Evolutionary conservation across 1,140 invertebrate species (phyloP), one percentile per base, ranked within the genome.

Genomic region (Euglossa dilemma): DNA sequence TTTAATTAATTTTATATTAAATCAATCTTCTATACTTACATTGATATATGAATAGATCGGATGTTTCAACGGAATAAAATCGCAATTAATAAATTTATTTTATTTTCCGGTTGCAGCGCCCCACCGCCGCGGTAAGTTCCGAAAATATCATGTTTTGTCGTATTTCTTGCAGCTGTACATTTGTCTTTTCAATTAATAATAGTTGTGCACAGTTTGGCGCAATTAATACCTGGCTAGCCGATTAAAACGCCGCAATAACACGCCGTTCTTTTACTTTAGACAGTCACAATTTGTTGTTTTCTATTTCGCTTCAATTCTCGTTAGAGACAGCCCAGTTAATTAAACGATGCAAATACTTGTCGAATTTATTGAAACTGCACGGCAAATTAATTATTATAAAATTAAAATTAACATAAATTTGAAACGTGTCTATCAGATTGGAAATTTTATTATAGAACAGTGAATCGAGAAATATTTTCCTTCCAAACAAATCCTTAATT

Each of bases 121-220:
- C 95, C 96, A 91, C 96, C 96, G 90, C 96, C 96, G 94, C 95
- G 96, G 96, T 96, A 96, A 96, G 96, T 96, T 90, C 93, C 91
- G 91, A 90, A 92, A 76, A 74, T 25, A 77, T 76, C 75, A 74
- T 84, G 14, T 75, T 84, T 72, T 87, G 25, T 63, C 69, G 50
- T 74, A 72, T 43, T 23, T 66, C 16, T 23, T 67, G 74, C 72
- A n/a, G 69, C 16, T 59, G n/a, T 25, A 20, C 7, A 52, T 59
- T 25, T 50, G n/a, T 28, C 9, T 28, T n/a, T 25, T 9, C 25
- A 25, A 45, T 63, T 23, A 43, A 23, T 63, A n/a, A 50, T 76
- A 52, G 36, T 50, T 77, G 61, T 36, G 25, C 45, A 50, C 11
- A 76, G 52, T 84, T 84, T 87, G 67, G 16, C 57, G 59, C 61